phyloP scores from a whole-genome alignment of 2,888 invertebrate species.

The Brenthis ino region DNA sequence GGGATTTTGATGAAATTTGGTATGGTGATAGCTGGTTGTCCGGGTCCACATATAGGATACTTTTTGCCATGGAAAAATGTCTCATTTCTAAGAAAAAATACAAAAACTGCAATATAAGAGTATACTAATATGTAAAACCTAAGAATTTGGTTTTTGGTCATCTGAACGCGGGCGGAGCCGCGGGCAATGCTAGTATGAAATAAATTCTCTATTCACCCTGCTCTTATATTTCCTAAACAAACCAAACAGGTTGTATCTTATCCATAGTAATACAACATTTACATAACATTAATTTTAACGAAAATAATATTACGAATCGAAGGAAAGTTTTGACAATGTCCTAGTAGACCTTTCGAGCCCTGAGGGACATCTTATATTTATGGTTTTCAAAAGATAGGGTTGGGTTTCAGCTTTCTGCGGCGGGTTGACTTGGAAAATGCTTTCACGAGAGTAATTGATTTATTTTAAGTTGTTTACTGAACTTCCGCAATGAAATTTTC shows the following conservation, averaged over 20 bases:
- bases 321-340: slow-evolving; percentile 42
- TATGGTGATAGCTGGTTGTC: no score
- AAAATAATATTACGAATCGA: slow-evolving; percentile 31
- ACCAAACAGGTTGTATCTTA: neutral
- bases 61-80: no score
- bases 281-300: slow-evolving; percentile 13
- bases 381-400: slow-evolving; percentile 50
- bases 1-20: no score
- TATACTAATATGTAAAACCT: no score
- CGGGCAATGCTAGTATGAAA: no score
- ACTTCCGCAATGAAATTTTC: slow-evolving; percentile 4
- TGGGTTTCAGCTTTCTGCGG: slow-evolving; percentile 42
- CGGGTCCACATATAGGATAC: no score
- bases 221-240: no score
- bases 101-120: no score
- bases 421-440: slow-evolving; percentile 36
- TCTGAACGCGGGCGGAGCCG: no score
- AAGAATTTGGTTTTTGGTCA: no score
- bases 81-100: no score
- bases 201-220: no score
- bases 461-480: slow-evolving; percentile 23
- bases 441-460: slow-evolving; percentile 33
- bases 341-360: slow-evolving; percentile 44
- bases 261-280: neutral
- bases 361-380: slow-evolving; percentile 49